Conservation (phyloP, 2,888 invertebrate genomes). For the Acanthosoma haemorrhoidale region DNA sequence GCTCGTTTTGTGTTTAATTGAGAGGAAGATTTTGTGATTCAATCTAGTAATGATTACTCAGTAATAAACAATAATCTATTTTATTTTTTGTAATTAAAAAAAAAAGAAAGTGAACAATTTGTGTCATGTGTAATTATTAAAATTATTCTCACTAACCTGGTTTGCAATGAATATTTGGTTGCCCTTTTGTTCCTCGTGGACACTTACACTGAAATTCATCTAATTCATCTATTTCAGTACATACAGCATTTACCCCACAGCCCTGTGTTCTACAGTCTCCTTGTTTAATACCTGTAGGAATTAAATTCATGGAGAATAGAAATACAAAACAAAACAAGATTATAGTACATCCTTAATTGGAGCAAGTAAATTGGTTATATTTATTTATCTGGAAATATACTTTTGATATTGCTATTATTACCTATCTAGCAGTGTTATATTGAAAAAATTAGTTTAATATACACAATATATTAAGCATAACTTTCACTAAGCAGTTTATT, state of each 20-base stretch:
- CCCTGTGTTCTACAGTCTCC: constrained; percentile 78
- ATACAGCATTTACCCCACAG: constrained; percentile 79
- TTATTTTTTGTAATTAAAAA: background rate
- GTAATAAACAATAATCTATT: background rate
- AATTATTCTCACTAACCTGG: constrained; percentile 50
- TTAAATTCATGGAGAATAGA: too few species aligned
- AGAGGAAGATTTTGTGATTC: background rate
- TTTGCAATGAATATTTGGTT: constrained; percentile 66
- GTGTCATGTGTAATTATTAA: background rate
- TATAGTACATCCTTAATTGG: too few species aligned
- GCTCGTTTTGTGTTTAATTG: background rate
- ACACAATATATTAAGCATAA: too few species aligned
- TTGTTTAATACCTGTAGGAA: constrained; percentile 42
- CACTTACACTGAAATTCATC: constrained; percentile 78
- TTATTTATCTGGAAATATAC: too few species aligned
- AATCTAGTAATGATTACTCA: background rate
- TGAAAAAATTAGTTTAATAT: too few species aligned
- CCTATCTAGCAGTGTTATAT: too few species aligned
- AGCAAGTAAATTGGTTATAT: too few species aligned
- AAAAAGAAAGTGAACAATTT: background rate
- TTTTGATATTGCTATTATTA: too few species aligned
- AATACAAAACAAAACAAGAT: too few species aligned
- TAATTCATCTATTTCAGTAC: constrained; percentile 60
- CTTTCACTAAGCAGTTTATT: too few species aligned
- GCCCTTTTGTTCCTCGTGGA: constrained; percentile 66